phyloP scores from a whole-genome alignment of 2,888 invertebrate genomes.

The Epinotia brunnichana region DNA sequence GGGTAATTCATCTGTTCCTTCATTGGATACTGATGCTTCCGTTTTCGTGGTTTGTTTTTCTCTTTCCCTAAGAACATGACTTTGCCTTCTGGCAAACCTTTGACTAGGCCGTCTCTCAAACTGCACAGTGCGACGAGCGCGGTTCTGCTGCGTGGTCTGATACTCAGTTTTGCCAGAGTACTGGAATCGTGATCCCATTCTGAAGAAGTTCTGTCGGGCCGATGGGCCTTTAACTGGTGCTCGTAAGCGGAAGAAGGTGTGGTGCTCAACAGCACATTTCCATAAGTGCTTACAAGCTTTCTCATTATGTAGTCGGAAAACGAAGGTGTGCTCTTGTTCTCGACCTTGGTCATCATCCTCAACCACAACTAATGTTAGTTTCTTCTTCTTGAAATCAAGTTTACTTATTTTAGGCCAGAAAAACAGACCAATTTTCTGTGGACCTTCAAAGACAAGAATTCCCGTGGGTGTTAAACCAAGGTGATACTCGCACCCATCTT shows the following conservation, averaged over 20 bases:
- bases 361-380: slow-evolving; percentile 97
- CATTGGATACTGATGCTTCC: slow-evolving; percentile 61
- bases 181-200: slow-evolving; percentile 99
- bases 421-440: slow-evolving; percentile 98
- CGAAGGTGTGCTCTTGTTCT: slow-evolving; percentile 99
- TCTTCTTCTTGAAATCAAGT: slow-evolving; percentile 98
- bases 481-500: slow-evolving; percentile 98
- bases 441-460: slow-evolving; percentile 98
- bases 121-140: slow-evolving; percentile 95
- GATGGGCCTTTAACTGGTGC: slow-evolving; percentile 94
- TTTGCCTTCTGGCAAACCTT: slow-evolving; percentile 96
- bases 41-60: slow-evolving; percentile 84
- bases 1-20: slow-evolving; percentile 62
- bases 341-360: slow-evolving; percentile 99
- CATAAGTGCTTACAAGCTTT: slow-evolving; percentile 99
- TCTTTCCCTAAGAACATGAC: slow-evolving; percentile 92
- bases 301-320: slow-evolving; percentile 97
- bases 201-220: slow-evolving; percentile 97
- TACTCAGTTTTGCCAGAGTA: slow-evolving; percentile 98
- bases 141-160: slow-evolving; percentile 96
- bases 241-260: slow-evolving; percentile 98
- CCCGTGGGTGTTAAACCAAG: slow-evolving; percentile 99
- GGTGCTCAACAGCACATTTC: slow-evolving; percentile 99
- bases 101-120: slow-evolving; percentile 99
- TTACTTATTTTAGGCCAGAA: slow-evolving; percentile 99